Evolutionary conservation across 1,140 invertebrate species (phyloP).

Genomic region (Drosophila triauraria): DNA sequence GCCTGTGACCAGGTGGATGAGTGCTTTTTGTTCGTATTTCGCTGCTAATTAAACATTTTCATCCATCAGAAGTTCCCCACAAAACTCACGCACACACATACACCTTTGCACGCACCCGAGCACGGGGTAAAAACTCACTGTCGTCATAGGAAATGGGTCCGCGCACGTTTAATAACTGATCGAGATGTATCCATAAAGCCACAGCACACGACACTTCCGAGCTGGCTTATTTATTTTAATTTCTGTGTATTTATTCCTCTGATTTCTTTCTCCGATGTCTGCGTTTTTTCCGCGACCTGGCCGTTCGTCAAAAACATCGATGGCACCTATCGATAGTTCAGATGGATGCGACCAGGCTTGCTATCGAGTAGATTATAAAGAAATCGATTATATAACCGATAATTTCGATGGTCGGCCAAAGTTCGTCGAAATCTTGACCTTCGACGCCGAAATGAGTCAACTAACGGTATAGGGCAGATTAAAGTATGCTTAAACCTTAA

Average conservation of each 20-base stretch:
- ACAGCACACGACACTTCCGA: slow-evolving; percentile 59
- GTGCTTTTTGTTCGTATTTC: slow-evolving; percentile 56
- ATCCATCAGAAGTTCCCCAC: slow-evolving; percentile 64
- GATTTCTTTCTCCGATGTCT: slow-evolving; percentile 63
- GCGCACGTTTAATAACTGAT: slow-evolving; percentile 54
- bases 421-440: not conserved
- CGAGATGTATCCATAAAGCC: slow-evolving; percentile 49
- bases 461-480: no score
- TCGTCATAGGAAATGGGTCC: slow-evolving; percentile 66
- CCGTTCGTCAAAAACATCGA: slow-evolving; percentile 17
- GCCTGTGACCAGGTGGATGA: slow-evolving; percentile 24
- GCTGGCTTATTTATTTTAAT: slow-evolving; percentile 28
- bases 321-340: slow-evolving; percentile 8
- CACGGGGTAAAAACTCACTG: slow-evolving; percentile 71
- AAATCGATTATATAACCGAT: not conserved
- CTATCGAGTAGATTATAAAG: not conserved
- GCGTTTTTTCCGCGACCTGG: slow-evolving; percentile 54
- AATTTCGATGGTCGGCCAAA: not conserved
- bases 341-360: not conserved
- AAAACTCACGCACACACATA: slow-evolving; percentile 58
- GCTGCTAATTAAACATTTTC: slow-evolving; percentile 79
- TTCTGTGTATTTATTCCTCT: slow-evolving; percentile 63
- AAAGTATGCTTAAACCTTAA: no score
- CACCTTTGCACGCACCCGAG: slow-evolving; percentile 50
- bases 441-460: not conserved